phyloP scores from a whole-genome alignment of 2,113 vertebrate species.

The Nicator chloris region DNA sequence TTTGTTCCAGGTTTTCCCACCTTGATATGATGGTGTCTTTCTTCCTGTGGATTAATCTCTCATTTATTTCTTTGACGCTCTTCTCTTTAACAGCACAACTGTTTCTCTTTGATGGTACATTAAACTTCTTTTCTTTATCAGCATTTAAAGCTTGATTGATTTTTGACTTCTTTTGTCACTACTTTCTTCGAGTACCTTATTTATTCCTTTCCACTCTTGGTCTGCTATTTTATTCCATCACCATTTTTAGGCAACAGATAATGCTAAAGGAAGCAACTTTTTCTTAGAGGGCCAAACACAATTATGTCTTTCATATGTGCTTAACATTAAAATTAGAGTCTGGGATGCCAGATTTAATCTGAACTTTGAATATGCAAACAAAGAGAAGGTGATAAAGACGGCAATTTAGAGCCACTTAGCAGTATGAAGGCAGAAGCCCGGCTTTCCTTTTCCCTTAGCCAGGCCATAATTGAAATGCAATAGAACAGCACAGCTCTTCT shows the following conservation, averaged over 20 bases:
- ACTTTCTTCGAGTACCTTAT: neutral
- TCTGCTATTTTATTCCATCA: neutral
- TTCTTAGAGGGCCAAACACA: neutral
- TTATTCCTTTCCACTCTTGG: neutral
- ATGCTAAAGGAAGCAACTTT: neutral
- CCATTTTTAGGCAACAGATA: neutral
- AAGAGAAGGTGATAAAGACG: neutral
- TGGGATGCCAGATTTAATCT: neutral
- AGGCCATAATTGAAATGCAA: neutral
- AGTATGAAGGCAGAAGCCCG: neutral
- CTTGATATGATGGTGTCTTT: constrained; percentile 5
- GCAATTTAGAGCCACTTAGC: neutral
- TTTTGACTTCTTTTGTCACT: constrained; percentile 8
- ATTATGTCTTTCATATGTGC: neutral
- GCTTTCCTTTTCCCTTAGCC: neutral
- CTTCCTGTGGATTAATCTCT: constrained; percentile 24
- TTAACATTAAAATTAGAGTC: neutral
- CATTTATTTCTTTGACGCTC: constrained; percentile 8
- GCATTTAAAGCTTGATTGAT: constrained; percentile 32
- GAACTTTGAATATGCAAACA: neutral
- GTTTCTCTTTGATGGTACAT: constrained; percentile 32
- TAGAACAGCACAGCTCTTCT: neutral
- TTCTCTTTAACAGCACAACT: constrained; percentile 28
- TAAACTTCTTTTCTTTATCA: constrained; percentile 3
- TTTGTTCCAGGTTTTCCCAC: constrained; percentile 5